Evolutionary conservation across 2,113 vertebrate species (phyloP), one percentile per base, ranked within the genome.

Genomic region (Corythaeola cristata): DNA sequence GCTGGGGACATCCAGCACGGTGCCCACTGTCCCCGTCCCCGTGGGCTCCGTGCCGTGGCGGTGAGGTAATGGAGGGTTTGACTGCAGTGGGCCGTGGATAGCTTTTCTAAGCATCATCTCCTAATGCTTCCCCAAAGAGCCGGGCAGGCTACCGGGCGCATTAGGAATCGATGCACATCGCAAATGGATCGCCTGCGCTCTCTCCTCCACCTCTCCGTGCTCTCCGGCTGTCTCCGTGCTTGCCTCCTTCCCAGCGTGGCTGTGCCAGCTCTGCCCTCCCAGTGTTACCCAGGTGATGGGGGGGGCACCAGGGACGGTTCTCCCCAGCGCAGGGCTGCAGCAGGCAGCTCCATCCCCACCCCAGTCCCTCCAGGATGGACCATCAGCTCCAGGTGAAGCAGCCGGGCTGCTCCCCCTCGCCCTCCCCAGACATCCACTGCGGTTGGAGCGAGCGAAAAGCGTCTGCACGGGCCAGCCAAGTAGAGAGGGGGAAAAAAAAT

Each of bases 121-220:
- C 72, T 79, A 89, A 68, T 5, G 67, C 91, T 88, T 96, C 94
- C 88, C 74, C 14, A 4, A 75, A 86, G 88, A 95, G 75, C 72
- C 72, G 30, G 85, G 33, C 14, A 73, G 44, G 75, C 76, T 78
- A 26, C 56, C 5, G 59, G 28, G 59, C 11, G 2, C 93, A 89
- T 98, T 90, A 97, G 95, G 88, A 97, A 96, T 85, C 95, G 30
- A 80, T 32, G 17, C 95, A 69, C 97, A 92, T 69, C 23, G 1
- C 39, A 68, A 28, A 59, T 50, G 55, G 91, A 69, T 52, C 27
- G 52, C 85, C 74, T 85, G 74, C 2, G 8, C 33, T 22, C 27
- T 20, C 72, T 67, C 74, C 79, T 77, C 69, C 27, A 26, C 56
- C 59, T 69, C 69, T 37, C 50, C 13, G 1, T n/a, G 37, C 79